Conservation (phyloP, 2,888 invertebrate genomes). For the Eristalis intricaria region DNA sequence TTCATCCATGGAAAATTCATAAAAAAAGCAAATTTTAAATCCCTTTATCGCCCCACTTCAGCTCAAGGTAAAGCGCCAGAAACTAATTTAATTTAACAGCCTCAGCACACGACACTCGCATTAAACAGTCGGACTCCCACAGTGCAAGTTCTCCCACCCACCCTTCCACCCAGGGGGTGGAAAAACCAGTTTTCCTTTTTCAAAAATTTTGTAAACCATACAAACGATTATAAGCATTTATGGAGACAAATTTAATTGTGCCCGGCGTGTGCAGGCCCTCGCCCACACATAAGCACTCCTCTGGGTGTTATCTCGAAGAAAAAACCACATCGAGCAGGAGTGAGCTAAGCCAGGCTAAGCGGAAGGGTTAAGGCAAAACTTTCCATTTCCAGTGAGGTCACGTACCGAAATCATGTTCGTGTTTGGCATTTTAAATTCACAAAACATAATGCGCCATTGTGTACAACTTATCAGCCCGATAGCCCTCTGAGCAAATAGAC, state of each 20-base stretch:
- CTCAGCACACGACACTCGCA: constrained; percentile 62
- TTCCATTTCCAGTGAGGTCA: constrained; percentile 45
- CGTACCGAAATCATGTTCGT: constrained; percentile 63
- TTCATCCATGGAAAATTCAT: constrained; percentile 32
- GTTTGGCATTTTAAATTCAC: constrained; percentile 63
- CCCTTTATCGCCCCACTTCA: constrained; percentile 63
- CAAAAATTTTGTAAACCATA: constrained; percentile 43
- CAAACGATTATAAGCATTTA: constrained; percentile 69
- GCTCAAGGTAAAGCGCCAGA: constrained; percentile 28
- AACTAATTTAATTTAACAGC: constrained; percentile 67
- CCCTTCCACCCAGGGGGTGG: constrained; percentile 17
- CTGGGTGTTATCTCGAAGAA: constrained; percentile 60
- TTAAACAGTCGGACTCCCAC: constrained; percentile 22
- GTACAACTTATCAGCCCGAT: constrained; percentile 45
- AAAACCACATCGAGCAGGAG: constrained; percentile 18
- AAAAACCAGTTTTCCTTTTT: constrained; percentile 45
- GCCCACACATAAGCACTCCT: constrained; percentile 42
- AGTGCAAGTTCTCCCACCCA: constrained; percentile 4
- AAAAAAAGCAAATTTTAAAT: constrained; percentile 32
- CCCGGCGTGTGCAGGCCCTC: constrained; percentile 47
- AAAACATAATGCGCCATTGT: constrained; percentile 33
- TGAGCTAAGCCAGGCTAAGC: neutral
- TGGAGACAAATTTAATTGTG: constrained; percentile 63
- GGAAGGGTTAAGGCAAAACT: constrained; percentile 58
- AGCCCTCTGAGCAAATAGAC: constrained; percentile 56